Evolutionary conservation across 2,797 vertebrate species (phyloP).

Genomic region (Sebastes vulpes): DNA sequence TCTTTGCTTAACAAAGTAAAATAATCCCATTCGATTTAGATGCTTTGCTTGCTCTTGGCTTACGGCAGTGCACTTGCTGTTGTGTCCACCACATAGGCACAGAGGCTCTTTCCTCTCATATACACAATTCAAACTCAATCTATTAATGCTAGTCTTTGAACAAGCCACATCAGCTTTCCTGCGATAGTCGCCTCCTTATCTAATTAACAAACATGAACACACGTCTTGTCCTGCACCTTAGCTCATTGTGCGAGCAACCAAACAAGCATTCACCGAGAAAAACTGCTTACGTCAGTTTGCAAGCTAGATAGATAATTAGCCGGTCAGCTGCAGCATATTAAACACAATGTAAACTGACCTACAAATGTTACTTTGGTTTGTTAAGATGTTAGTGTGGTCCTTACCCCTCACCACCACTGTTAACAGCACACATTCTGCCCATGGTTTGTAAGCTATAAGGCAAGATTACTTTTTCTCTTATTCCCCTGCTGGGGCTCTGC

Average conservation of each 20-base stretch:
- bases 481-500: not conserved
- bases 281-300: not conserved
- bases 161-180: not conserved
- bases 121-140: not conserved
- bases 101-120: not conserved
- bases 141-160: not conserved
- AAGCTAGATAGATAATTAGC: not conserved
- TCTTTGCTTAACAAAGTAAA: constrained; percentile 29
- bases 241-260: not conserved
- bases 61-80: not conserved
- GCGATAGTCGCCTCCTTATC: not conserved
- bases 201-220: not conserved
- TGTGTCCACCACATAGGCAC: not conserved
- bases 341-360: not conserved
- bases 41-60: not conserved
- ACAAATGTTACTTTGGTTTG: not conserved
- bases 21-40: not conserved
- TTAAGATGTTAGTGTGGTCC: not conserved
- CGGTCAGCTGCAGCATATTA: not conserved
- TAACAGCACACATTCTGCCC: not conserved
- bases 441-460: not conserved
- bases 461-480: not conserved
- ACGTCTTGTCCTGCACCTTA: not conserved
- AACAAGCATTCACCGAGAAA: not conserved
- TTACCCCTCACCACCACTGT: not conserved